Conservation (phyloP, 2,888 invertebrate species). For the Galerucella nymphaeae region DNA sequence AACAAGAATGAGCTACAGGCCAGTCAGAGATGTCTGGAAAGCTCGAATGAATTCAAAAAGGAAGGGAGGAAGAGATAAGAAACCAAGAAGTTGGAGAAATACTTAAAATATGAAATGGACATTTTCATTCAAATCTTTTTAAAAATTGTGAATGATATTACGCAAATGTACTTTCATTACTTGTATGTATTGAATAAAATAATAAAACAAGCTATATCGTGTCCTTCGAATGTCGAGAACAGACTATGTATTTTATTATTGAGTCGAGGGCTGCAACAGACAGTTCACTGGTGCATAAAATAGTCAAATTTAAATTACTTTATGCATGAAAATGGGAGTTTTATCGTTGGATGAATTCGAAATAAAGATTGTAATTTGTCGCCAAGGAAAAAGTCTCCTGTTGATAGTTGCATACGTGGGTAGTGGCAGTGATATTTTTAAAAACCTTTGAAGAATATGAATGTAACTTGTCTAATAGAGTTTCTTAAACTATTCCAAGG, state of each 20-base stretch:
- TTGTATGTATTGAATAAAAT: slow-evolving; percentile 7
- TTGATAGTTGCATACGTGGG: background rate
- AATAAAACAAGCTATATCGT: slow-evolving; percentile 20
- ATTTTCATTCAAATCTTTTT: no score
- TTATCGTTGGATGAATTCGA: slow-evolving; percentile 18
- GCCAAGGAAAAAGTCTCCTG: background rate
- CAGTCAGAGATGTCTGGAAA: no score
- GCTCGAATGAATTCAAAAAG: no score
- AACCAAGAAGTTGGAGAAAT: no score
- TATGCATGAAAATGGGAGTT: slow-evolving; percentile 16
- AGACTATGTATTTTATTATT: slow-evolving; percentile 28
- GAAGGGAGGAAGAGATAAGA: no score
- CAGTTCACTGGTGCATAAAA: slow-evolving; percentile 31
- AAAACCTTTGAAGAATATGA: no score
- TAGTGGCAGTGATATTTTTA: background rate
- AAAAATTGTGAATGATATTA: no score
- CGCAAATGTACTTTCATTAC: background rate
- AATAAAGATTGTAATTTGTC: background rate
- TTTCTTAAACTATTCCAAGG: no score
- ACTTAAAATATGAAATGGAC: no score
- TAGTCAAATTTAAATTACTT: slow-evolving; percentile 31
- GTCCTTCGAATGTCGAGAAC: slow-evolving; percentile 19
- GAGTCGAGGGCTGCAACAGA: slow-evolving; percentile 26
- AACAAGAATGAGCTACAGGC: no score
- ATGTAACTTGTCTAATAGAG: no score